Evolutionary conservation across 2,888 invertebrate genomes (phyloP), one percentile per base, ranked within the genome.

Genomic region (Netelia inedita): DNA sequence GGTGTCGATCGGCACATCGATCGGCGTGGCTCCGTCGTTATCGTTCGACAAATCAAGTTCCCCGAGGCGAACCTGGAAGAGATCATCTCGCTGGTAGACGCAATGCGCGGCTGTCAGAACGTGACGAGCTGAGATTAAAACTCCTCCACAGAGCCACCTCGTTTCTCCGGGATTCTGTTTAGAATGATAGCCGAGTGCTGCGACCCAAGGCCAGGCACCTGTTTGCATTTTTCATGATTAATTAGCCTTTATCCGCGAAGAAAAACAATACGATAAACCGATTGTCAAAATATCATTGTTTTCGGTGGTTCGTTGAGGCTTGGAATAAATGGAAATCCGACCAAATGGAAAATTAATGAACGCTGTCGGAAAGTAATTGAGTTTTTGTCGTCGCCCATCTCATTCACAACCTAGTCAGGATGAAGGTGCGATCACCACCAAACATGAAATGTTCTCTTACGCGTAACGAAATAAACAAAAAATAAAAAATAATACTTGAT

Each of bases 161-260:
- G 91, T 94, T 88, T 89, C 90, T 61, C 90, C 94, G 41, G 94
- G 93, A 89, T 94, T 93, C 79, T 92, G 93, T 2, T 83, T 65
- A 57, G 94, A 94, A 85, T 94, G 94, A 91, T 97, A 98, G 0
- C 97, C 98, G 53, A 98, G 94, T 2, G 96, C 95, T 0, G 96
- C 96, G 88, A 97, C 95, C 97, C 97, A 98, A 0, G 98, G 98
- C 95, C 97, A 97, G 72, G 96, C 96, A 21, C 96, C 97, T 96
- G 83, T n/a, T 59, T 43, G 3, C 46, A 46, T 14, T 14, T 46
- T 46, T 11, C 1, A 46, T 46, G 14, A 46, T 46, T 41, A 46
- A 1, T 46, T 14, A 46, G 2, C 2, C 2, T 46, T 14, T 46
- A 9, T 57, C 9, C 57, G 21, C 1, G 23, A 21, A 10, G 3